These are phyloP conservation scores for Cossypha niveicapilla DNA, from an alignment of 2,797 vertebrate species.

Conservation along the genomic window DNA sequence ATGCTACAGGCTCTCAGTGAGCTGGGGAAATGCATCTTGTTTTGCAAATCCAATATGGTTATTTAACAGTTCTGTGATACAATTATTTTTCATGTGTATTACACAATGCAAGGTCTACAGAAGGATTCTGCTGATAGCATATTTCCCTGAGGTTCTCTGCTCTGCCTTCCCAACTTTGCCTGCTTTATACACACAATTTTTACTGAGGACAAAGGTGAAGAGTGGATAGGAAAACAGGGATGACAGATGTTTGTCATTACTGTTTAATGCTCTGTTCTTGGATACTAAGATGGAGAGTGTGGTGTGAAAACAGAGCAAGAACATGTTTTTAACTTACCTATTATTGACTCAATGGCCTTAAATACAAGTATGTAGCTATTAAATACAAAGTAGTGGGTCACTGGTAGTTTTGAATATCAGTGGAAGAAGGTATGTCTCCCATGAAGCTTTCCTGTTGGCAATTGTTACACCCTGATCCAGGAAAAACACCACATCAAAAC, in stretches of 20 bases:
- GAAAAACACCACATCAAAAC: background rate
- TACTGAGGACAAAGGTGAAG: slow-evolving; percentile 11
- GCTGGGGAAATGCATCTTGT: slow-evolving; percentile 7
- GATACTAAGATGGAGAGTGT: background rate
- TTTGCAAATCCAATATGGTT: slow-evolving; percentile 39
- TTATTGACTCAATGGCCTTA: background rate
- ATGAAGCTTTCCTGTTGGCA: background rate
- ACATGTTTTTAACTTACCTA: background rate
- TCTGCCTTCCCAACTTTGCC: background rate
- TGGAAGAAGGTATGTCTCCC: background rate
- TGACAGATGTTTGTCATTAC: slow-evolving; percentile 15
- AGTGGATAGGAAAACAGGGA: background rate
- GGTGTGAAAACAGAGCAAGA: background rate
- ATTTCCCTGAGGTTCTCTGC: slow-evolving; percentile 32
- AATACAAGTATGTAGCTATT: background rate
- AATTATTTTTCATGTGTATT: slow-evolving; percentile 33
- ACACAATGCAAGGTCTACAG: slow-evolving; percentile 2
- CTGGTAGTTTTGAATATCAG: background rate
- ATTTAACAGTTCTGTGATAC: slow-evolving; percentile 44
- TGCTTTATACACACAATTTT: slow-evolving; percentile 1
- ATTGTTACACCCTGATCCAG: background rate
- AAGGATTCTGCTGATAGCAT: slow-evolving; percentile 12
- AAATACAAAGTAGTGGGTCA: background rate
- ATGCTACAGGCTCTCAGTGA: background rate
- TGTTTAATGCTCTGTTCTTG: background rate